phyloP scores from a whole-genome alignment of 2,113 vertebrate genomes.

The Ameiurus melas region DNA sequence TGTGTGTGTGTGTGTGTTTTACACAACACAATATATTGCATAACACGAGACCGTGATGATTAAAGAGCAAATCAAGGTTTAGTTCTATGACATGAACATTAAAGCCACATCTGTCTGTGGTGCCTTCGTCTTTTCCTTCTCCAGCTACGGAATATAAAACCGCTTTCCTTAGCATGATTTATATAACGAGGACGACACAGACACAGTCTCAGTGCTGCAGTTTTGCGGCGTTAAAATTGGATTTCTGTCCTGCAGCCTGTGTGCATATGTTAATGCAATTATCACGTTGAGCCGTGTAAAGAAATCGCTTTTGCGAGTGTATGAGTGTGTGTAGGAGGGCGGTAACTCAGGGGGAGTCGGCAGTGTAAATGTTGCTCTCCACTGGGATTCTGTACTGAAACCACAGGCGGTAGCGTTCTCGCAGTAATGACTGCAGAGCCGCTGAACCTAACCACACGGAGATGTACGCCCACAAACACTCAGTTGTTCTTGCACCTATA shows the following conservation, averaged over 20 bases:
- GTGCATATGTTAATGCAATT: conserved; percentile 38
- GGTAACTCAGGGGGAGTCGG: conserved; percentile 29
- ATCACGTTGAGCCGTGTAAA: conserved; percentile 5
- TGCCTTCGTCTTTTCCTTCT: not conserved
- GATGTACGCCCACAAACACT: conserved; percentile 26
- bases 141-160: not conserved
- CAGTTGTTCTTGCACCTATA: not conserved
- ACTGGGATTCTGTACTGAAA: conserved; percentile 34
- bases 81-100: not conserved
- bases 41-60: not conserved
- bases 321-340: conserved; percentile 27
- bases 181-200: not conserved
- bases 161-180: conserved; percentile 6
- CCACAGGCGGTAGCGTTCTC: conserved; percentile 42
- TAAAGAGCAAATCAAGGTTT: not conserved
- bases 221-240: conserved; percentile 6
- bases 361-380: conserved; percentile 40
- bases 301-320: not conserved
- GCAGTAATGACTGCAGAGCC: conserved; percentile 36
- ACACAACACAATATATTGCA: not conserved
- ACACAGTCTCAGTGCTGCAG: not conserved
- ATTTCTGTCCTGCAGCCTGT: conserved; percentile 15
- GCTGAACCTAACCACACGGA: conserved; percentile 19
- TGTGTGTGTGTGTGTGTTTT: not conserved
- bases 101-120: not conserved